Percentiles rank a stretch among this genome's conserved stretches.
Evolutionary conservation across 2,888 invertebrate genomes (phyloP).

Genomic region (Acanthosoma haemorrhoidale): DNA sequence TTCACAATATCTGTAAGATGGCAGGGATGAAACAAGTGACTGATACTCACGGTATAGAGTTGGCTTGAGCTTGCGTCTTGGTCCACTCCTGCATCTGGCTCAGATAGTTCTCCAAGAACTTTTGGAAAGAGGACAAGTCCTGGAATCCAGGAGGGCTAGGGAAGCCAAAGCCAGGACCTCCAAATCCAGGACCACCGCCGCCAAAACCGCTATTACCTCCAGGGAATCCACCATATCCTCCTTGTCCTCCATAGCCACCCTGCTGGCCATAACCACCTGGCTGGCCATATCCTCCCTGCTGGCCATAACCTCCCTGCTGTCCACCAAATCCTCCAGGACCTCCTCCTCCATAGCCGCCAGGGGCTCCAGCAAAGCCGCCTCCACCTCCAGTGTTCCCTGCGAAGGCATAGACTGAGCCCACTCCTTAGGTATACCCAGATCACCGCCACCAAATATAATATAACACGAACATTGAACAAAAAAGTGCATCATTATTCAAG

Average conservation of each 20-base stretch:
- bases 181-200: background rate
- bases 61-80: slow-evolving; percentile 2
- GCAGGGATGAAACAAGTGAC: no score
- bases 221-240: background rate
- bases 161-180: background rate
- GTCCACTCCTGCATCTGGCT: slow-evolving; percentile 16
- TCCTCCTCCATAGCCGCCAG: background rate
- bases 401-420: slow-evolving; percentile 18
- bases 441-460: slow-evolving; percentile 17
- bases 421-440: background rate
- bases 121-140: slow-evolving; percentile 8
- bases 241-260: background rate
- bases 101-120: slow-evolving; percentile 9
- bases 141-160: background rate
- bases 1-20: no score
- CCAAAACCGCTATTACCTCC: background rate
- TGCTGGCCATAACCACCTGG: background rate
- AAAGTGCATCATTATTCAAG: background rate
- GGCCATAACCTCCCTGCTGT: background rate
- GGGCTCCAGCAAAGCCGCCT: background rate
- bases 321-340: background rate
- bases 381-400: background rate
- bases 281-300: background rate
- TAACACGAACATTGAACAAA: background rate
- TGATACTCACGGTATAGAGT: slow-evolving; percentile 19